Evolutionary conservation across 2,113 vertebrate species (phyloP).

Genomic region (Circaetus gallicus): DNA sequence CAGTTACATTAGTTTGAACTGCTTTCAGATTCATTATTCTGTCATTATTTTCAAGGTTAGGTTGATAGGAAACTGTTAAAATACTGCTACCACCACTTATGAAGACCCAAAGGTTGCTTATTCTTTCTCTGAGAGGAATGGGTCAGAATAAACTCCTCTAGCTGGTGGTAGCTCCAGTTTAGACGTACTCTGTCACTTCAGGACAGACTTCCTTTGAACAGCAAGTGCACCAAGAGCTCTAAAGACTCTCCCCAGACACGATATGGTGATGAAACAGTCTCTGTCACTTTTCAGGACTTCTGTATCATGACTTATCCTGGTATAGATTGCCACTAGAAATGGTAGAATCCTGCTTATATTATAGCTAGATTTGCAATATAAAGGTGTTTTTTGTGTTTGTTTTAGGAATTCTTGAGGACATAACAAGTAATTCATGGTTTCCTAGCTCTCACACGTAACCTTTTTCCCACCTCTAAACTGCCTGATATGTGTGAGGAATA

Average conservation of each 20-base stretch:
- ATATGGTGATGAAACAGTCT: neutral
- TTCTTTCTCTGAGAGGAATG: neutral
- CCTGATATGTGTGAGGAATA: neutral
- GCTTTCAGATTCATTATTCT: neutral
- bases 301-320: neutral
- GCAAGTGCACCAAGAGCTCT: neutral
- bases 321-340: neutral
- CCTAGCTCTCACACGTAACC: neutral
- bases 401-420: neutral
- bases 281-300: neutral
- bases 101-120: neutral
- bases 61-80: neutral
- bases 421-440: neutral
- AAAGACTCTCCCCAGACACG: neutral
- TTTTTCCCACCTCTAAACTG: neutral
- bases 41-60: neutral
- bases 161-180: neutral
- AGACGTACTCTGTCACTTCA: neutral
- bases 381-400: accelerated
- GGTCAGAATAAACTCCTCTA: neutral
- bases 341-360: neutral
- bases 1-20: neutral
- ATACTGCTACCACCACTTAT: neutral
- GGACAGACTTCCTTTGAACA: neutral
- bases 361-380: neutral